Evolutionary conservation across 2,797 vertebrate species (phyloP), one percentile per base, ranked within the genome.

Genomic region (Synaphobranchus kaupii): DNA sequence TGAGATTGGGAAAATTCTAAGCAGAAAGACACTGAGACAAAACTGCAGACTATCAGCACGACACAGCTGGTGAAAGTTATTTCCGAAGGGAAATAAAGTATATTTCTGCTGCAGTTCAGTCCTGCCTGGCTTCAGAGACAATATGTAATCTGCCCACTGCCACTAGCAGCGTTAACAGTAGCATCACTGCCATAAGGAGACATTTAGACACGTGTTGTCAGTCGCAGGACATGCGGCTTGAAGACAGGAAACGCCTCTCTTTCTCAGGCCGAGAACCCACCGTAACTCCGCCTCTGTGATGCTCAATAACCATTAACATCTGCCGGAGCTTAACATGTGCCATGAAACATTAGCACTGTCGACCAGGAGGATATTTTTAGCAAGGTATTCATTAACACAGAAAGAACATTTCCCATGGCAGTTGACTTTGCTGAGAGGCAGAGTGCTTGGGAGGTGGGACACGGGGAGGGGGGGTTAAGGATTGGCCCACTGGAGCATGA

Each of bases 311-410:
- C 92, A 95, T 95, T 95, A 95, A 95, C 94, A 95, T 94, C 92
- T 94, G 93, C 93, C 93, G 92, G 92, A 93, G 93, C 93, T 92
- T 94, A 92, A 90, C 88, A 88, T 84, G 87, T 92, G 93, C 88
- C 88, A 89, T 90, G 92, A 95, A 94, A 94, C 92, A 93, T 92
- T 90, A 90, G 92, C 90, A 92, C 92, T 93, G 91, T 91, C 93
- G 93, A 93, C 91, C 90, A 90, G 91, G 84, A 90, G 91, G 91
- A 91, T 96, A 96, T 95, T 96, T 95, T 95, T 96, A 95, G 95
- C 94, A 93, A 80, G 91, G 93, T 92, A 91, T 94, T 95, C 95
- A 96, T 96, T 96, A 96, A 95, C 89, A 90, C 90, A 92, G 92
- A 94, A 91, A 93, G 93, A 95, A 94, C 92, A 93, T 95, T 95